Conservation (phyloP, 2,888 invertebrate species). For the Cheilosia scutellata region DNA sequence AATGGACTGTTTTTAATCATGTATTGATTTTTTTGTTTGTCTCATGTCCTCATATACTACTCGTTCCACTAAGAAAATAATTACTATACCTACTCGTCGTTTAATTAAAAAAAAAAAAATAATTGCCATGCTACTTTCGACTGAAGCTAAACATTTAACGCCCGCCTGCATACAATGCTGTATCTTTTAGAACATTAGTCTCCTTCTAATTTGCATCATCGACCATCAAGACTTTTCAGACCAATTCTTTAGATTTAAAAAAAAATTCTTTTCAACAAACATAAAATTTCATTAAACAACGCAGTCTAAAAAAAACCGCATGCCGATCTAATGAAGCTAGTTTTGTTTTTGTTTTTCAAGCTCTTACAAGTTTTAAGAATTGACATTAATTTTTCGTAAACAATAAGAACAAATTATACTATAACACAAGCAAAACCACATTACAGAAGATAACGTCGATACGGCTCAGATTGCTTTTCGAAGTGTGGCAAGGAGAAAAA, state of each 20-base stretch:
- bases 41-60: too few species aligned
- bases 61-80: too few species aligned
- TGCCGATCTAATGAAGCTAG: constrained; percentile 66
- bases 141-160: constrained; percentile 38
- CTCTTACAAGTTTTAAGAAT: constrained; percentile 61
- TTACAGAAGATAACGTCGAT: constrained; percentile 84
- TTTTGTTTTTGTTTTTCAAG: constrained; percentile 55
- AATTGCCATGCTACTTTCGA: background rate
- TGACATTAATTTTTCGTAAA: constrained; percentile 48
- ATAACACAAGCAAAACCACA: constrained; percentile 70
- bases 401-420: constrained; percentile 64
- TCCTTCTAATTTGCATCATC: constrained; percentile 45
- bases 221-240: constrained; percentile 17
- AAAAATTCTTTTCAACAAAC: background rate
- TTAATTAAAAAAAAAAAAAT: too few species aligned
- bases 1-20: too few species aligned
- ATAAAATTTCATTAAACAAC: constrained; percentile 37
- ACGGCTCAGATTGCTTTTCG: constrained; percentile 88
- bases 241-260: constrained; percentile 21
- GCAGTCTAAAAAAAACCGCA: constrained; percentile 58
- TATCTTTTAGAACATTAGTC: background rate
- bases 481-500: constrained; percentile 93
- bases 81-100: too few species aligned
- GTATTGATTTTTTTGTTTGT: too few species aligned
- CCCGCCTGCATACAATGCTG: constrained; percentile 6